Evolutionary conservation across 30 jellyfish, hydroid and myxozoan genomes (phyloP).

Genomic region (Pelagia noctiluca): DNA sequence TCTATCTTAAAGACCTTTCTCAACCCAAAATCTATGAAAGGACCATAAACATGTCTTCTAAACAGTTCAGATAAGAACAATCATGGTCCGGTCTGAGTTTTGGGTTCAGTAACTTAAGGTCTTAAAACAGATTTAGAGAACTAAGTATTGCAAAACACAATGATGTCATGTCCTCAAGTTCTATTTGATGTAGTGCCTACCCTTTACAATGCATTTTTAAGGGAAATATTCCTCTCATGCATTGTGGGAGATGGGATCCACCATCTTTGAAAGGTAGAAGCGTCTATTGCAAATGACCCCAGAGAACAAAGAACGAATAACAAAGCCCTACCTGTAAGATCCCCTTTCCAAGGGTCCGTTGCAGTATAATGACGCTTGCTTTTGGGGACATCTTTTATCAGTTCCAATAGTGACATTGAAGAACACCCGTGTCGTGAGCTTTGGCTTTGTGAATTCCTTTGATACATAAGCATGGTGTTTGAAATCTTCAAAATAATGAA

Average conservation of each 20-base stretch:
- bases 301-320: not conserved
- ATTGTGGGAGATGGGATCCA: not conserved
- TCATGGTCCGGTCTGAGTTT: too few relatives aligned
- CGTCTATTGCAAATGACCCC: not conserved
- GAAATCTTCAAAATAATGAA: conserved; percentile 60
- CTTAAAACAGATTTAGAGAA: too few relatives aligned
- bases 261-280: not conserved
- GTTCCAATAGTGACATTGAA: conserved; percentile 60
- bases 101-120: too few relatives aligned
- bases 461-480: conserved; percentile 35
- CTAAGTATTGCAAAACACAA: not conserved
- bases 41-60: too few relatives aligned
- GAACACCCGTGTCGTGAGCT: conserved; percentile 7
- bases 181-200: too few relatives aligned
- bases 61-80: too few relatives aligned
- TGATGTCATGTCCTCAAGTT: too few relatives aligned
- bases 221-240: not conserved
- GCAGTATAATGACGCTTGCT: conserved; percentile 44
- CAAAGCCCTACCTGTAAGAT: conserved; percentile 37
- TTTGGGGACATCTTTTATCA: conserved; percentile 25
- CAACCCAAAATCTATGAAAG: too few relatives aligned
- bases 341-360: conserved; percentile 59
- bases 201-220: not conserved
- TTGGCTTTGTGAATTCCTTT: conserved; percentile 10
- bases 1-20: too few relatives aligned